Conservation (phyloP, 1,140 invertebrate species). For the Lerema accius region DNA sequence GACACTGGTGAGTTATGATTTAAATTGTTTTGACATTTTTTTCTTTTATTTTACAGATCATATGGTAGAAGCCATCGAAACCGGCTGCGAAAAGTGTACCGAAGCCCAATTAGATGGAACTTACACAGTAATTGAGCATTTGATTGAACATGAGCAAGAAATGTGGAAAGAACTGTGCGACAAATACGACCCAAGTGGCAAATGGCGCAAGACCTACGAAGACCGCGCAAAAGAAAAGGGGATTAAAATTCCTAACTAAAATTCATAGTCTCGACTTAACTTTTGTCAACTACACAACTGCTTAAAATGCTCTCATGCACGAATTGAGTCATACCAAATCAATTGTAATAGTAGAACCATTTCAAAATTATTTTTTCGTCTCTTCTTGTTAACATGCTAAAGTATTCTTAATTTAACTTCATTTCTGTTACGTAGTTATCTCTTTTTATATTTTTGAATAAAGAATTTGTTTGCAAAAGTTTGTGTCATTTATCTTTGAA, state of each 20-base stretch:
- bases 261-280: no score
- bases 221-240: slow-evolving; percentile 76
- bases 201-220: slow-evolving; percentile 84
- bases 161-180: slow-evolving; percentile 83
- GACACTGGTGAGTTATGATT: no score
- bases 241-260: slow-evolving; percentile 8
- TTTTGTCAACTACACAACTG: no score
- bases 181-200: slow-evolving; percentile 85
- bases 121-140: slow-evolving; percentile 77
- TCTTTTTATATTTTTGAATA: slow-evolving; percentile 35
- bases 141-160: slow-evolving; percentile 83
- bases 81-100: slow-evolving; percentile 85
- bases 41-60: slow-evolving; percentile 73
- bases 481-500: background rate
- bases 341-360: background rate
- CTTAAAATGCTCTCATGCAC: no score
- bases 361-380: background rate
- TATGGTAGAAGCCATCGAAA: slow-evolving; percentile 85
- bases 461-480: slow-evolving; percentile 10
- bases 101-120: slow-evolving; percentile 82
- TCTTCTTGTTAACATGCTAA: no score
- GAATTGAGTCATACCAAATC: no score
- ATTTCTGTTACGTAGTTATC: no score
- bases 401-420: no score
- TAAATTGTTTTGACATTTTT: no score